Percentiles rank a stretch among this genome's conserved stretches.
phyloP scores from a whole-genome alignment of 2,888 invertebrate species.

The Microctonus brassicae region DNA sequence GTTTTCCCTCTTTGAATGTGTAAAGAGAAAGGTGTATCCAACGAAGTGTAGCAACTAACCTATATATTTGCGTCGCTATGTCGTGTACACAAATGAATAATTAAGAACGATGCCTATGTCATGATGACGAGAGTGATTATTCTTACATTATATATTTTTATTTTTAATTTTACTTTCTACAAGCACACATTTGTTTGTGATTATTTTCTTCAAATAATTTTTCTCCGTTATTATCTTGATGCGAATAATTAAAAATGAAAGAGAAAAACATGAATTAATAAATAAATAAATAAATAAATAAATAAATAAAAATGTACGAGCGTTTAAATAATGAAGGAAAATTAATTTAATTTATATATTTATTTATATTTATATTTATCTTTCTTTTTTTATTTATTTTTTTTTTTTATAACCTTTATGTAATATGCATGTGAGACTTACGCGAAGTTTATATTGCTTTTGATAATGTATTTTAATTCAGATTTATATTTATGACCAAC shows the following conservation, averaged over 20 bases:
- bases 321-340: not conserved
- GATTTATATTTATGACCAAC: slow-evolving; percentile 44
- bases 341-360: not conserved
- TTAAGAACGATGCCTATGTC: slow-evolving; percentile 53
- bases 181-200: not conserved
- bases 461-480: slow-evolving; percentile 40
- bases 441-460: slow-evolving; percentile 7
- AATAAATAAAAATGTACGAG: not conserved
- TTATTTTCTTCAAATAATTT: not conserved
- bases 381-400: not conserved
- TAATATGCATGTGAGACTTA: not conserved
- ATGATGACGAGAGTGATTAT: slow-evolving; percentile 48
- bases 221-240: not conserved
- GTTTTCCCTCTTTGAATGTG: slow-evolving; percentile 47
- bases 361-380: not conserved
- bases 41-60: slow-evolving; percentile 47
- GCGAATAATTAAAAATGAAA: not conserved
- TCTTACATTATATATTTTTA: slow-evolving; percentile 26
- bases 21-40: slow-evolving; percentile 49
- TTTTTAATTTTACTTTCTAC: not conserved
- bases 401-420: not conserved
- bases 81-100: slow-evolving; percentile 55
- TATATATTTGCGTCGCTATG: slow-evolving; percentile 49
- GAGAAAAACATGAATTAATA: no score
- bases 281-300: not conserved